Conservation (phyloP, 2,888 invertebrate species). For the Drosophila paracracens region DNA sequence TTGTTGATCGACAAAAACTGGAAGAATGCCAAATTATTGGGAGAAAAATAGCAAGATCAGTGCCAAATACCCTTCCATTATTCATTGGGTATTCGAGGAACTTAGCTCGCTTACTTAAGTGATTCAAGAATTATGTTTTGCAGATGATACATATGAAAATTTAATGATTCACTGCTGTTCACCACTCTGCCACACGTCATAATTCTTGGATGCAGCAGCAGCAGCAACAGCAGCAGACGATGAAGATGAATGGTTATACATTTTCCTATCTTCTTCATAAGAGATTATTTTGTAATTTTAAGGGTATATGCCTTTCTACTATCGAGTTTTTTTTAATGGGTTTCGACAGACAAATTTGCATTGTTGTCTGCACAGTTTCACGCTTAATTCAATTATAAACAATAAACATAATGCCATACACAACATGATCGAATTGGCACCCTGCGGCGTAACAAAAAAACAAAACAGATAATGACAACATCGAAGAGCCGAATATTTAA, state of each 20-base stretch:
- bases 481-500: not conserved
- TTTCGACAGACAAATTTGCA: conserved; percentile 48
- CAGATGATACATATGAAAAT: conserved; percentile 10
- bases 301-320: conserved; percentile 32
- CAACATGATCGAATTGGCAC: conserved; percentile 60
- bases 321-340: conserved; percentile 4
- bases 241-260: not conserved
- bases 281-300: not conserved
- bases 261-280: not conserved
- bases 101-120: not conserved
- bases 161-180: conserved; percentile 25
- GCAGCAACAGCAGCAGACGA: not conserved
- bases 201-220: not conserved
- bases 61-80: conserved; percentile 4
- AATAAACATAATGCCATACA: conserved; percentile 66
- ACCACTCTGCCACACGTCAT: not conserved
- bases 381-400: conserved; percentile 76
- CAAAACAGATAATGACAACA: not conserved
- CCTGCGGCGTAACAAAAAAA: conserved; percentile 44
- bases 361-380: conserved; percentile 61
- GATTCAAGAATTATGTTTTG: conserved; percentile 26
- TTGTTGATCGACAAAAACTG: conserved; percentile 28
- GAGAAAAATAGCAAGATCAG: not conserved
- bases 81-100: conserved; percentile 7
- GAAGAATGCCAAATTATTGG: conserved; percentile 42